Conservation (phyloP, 2,113 vertebrate species). For the Chloropsis hardwickii region DNA sequence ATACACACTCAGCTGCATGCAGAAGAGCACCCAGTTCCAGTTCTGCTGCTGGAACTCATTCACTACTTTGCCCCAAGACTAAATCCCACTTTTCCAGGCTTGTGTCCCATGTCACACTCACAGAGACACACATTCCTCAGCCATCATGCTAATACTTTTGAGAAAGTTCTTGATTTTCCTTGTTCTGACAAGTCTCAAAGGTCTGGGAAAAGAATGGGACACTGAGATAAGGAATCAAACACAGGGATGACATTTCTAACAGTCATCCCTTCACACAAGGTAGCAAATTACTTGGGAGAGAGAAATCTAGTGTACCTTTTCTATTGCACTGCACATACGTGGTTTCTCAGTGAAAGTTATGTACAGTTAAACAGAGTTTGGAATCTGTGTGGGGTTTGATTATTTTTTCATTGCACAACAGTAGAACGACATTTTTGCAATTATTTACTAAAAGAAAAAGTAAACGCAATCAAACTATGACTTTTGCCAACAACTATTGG, state of each 20-base stretch:
- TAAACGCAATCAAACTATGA: not conserved
- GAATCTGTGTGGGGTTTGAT: not conserved
- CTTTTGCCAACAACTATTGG: not conserved
- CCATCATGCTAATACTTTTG: not conserved
- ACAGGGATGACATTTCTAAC: not conserved
- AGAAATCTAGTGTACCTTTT: not conserved
- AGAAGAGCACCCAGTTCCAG: not conserved
- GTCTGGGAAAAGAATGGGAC: not conserved
- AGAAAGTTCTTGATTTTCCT: not conserved
- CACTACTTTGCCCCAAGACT: not conserved
- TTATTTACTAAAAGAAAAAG: not conserved
- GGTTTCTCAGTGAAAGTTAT: not conserved
- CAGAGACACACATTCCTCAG: not conserved
- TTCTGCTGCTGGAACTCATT: not conserved
- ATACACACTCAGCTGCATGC: not conserved
- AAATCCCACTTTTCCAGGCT: not conserved
- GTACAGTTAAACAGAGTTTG: not conserved
- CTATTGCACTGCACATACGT: not conserved
- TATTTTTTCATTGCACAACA: not conserved
- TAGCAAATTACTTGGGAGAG: not conserved
- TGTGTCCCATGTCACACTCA: not conserved
- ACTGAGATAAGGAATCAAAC: not conserved
- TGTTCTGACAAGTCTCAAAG: not conserved
- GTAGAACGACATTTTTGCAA: not conserved
- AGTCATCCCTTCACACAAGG: not conserved